Evolutionary conservation across 2,888 invertebrate species (phyloP), one percentile per base, ranked within the genome.

Genomic region (Epinotia ramella): DNA sequence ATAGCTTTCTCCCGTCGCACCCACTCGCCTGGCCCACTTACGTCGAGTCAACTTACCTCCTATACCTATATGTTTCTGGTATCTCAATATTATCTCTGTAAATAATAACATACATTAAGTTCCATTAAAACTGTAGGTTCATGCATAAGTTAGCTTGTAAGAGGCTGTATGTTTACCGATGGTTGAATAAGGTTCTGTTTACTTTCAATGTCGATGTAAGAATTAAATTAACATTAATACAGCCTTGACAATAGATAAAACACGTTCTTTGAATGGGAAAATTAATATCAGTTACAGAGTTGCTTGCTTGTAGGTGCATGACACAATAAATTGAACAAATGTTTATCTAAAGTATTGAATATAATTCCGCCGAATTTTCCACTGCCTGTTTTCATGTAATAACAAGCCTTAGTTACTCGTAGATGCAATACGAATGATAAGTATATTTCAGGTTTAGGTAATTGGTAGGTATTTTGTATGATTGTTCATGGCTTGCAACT

Each of bases 1-100:
- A 66, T 76, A 46, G 67, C 76, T 76, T 76, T 76, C 76, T 76
- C 76, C 72, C 66, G 64, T n/a, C 66, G 75, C 75, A 67, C 72
- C 76, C 67, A 72, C 72, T 71, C 76, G 60, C 3, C 53, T 60
- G 68, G 18, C 67, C 72, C 60, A 76, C 76, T 76, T 67, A 66
- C 7, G 33, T 16, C 62, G 63, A 62, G 66, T 76, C 63, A 75
- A 76, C 71, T 67, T 53, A 71, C 66, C 74, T 75, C 65, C 65
- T 57, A 33, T 66, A 18, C 65, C 65, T 57, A 33, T 66, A 18
- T 65, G 33, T 66, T 73, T 66, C 63, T 73, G 63, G 62, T 69
- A 74, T 65, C 64, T 67, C 67, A 76, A 67, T 76, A 72, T 76
- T 76, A 67, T 76, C 76, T 76, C 28, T 56, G 76, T 76, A 76